Evolutionary conservation across 2,113 vertebrate species (phyloP).

Genomic region (Bothrops jararaca): DNA sequence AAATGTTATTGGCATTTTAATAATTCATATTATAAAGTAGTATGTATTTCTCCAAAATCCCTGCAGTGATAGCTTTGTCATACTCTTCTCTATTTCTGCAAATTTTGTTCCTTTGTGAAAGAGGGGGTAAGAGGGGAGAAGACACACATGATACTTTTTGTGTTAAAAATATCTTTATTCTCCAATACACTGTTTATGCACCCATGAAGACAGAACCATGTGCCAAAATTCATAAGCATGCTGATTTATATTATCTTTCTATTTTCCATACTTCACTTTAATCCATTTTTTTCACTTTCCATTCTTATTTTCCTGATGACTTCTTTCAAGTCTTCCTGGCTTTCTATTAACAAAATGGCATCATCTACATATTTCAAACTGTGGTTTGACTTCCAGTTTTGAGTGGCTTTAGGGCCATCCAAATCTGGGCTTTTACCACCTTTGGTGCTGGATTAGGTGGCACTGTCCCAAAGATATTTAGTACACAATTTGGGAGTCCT

Average conservation of each 20-base stretch:
- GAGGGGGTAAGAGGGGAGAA: neutral
- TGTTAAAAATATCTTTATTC: neutral
- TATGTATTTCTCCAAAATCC: neutral
- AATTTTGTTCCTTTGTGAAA: neutral
- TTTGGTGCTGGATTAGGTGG: neutral
- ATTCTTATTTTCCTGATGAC: neutral
- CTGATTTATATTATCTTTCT: neutral
- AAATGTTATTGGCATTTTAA: neutral
- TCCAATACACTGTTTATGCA: neutral
- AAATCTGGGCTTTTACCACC: neutral
- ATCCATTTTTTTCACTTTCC: neutral
- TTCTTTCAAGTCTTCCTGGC: neutral
- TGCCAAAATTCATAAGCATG: neutral
- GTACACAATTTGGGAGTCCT: neutral
- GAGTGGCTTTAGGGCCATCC: neutral
- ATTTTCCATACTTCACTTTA: neutral
- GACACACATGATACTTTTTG: neutral
- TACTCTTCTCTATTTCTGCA: neutral
- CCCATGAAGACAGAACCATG: neutral
- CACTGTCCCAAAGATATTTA: neutral
- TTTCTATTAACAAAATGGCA: neutral
- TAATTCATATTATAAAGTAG: neutral
- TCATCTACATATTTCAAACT: neutral
- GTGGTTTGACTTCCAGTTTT: neutral
- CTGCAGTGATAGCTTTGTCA: neutral